Percentiles rank a stretch among this genome's conserved stretches.
Evolutionary conservation across 2,113 vertebrate species (phyloP).

Genomic region (Irena cyanogastra): DNA sequence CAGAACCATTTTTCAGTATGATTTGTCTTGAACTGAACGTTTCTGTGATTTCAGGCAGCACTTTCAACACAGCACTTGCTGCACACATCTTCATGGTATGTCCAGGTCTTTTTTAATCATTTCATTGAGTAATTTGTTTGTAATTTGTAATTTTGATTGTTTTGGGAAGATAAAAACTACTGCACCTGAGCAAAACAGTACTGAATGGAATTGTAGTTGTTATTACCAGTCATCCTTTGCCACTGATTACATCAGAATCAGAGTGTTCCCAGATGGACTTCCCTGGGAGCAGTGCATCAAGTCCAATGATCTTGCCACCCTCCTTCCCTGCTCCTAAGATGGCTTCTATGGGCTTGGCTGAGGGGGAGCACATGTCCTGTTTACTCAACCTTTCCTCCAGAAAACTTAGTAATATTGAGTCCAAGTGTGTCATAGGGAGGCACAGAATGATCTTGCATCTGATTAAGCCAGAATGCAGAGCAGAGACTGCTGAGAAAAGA

Average conservation of each 20-base stretch:
- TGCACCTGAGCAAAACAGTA: not conserved
- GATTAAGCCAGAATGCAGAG: not conserved
- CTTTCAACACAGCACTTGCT: not conserved
- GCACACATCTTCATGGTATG: not conserved
- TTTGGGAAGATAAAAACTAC: not conserved
- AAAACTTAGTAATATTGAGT: not conserved
- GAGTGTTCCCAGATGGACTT: not conserved
- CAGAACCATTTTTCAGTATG: not conserved
- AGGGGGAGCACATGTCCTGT: accelerated
- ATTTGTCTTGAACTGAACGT: not conserved
- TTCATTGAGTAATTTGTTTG: not conserved
- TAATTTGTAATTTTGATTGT: no score
- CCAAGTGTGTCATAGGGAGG: not conserved
- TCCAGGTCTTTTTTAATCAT: not conserved
- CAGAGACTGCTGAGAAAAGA: not conserved
- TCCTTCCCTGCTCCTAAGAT: not conserved
- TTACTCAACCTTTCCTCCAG: not conserved
- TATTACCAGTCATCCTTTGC: not conserved
- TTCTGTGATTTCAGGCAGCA: not conserved
- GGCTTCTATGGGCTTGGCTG: not conserved
- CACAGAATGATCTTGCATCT: not conserved
- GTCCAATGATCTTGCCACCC: not conserved
- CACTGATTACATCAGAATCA: not conserved
- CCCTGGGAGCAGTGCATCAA: not conserved
- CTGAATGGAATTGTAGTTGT: not conserved